phyloP scores from a whole-genome alignment of 2,888 invertebrate genomes.

The Argyra leucocephala region DNA sequence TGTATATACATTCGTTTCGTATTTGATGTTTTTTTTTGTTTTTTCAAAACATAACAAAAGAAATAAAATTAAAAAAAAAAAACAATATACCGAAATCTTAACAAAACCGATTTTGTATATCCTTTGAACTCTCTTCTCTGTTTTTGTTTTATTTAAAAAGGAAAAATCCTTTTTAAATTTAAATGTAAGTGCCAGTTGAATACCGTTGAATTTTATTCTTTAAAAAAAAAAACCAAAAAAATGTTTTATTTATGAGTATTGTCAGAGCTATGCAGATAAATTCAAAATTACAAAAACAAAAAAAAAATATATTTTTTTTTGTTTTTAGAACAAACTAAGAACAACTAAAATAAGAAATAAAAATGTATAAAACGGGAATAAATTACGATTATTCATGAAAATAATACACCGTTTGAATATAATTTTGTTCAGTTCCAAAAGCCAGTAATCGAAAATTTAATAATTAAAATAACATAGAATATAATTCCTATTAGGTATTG shows the following conservation, averaged over 20 bases:
- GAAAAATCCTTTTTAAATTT: not conserved
- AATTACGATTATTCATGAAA: no score
- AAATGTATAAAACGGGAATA: no score
- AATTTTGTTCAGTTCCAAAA: no score
- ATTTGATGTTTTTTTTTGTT: constrained; percentile 1
- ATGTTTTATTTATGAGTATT: constrained; percentile 3
- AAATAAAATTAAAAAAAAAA: no score
- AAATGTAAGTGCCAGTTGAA: not conserved
- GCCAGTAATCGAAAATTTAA: no score
- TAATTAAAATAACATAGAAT: no score
- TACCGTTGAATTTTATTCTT: not conserved
- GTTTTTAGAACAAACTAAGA: no score
- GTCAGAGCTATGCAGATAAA: not conserved
- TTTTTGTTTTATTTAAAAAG: not conserved
- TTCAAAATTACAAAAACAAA: not conserved
- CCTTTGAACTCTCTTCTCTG: not conserved
- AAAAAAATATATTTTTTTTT: not conserved
- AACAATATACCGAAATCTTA: not conserved
- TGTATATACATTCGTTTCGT: not conserved
- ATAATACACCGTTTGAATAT: no score
- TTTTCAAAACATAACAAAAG: no score
- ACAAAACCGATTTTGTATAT: not conserved
- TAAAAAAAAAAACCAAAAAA: no score
- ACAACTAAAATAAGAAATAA: no score
- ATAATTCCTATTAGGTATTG: no score